phyloP scores from a whole-genome alignment of 2,888 invertebrate genomes.

The Zygogramma bicolorata region DNA sequence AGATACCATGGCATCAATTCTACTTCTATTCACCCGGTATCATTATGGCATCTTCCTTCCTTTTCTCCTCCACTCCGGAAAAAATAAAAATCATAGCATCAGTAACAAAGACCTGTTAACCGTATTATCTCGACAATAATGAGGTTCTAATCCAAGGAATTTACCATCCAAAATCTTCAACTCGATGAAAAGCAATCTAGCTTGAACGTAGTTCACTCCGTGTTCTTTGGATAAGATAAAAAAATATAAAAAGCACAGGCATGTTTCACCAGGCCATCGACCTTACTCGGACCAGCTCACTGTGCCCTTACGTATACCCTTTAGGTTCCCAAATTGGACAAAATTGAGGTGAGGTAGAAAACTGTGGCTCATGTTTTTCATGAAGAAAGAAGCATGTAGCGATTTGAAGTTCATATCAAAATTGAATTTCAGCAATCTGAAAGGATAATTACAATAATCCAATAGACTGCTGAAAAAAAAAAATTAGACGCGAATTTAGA shows the following conservation, averaged over 20 bases:
- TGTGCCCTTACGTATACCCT: slow-evolving; percentile 56
- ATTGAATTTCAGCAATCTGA: too few species aligned
- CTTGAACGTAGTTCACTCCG: slow-evolving; percentile 40
- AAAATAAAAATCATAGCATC: neutral
- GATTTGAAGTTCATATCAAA: too few species aligned
- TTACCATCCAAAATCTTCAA: slow-evolving; percentile 27
- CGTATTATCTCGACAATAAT: slow-evolving; percentile 14
- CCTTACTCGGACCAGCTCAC: slow-evolving; percentile 56
- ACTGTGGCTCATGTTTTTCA: neutral
- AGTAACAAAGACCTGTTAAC: slow-evolving; percentile 8
- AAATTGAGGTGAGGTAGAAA: slow-evolving; percentile 32
- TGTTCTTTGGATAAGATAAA: slow-evolving; percentile 57
- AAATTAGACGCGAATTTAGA: too few species aligned
- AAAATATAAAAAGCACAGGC: slow-evolving; percentile 56
- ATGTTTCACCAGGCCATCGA: slow-evolving; percentile 59
- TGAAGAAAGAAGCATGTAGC: too few species aligned
- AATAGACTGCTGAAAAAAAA: too few species aligned
- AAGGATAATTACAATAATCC: too few species aligned
- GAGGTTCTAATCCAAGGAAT: slow-evolving; percentile 18
- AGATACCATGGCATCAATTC: too few species aligned
- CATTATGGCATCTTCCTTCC: too few species aligned
- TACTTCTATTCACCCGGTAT: too few species aligned
- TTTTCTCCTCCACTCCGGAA: too few species aligned
- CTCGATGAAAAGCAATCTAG: slow-evolving; percentile 34
- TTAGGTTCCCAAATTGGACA: slow-evolving; percentile 34